These are phyloP conservation scores for Adela reaumurella DNA, from an alignment of 2,888 invertebrate genomes.

Conservation along the genomic window DNA sequence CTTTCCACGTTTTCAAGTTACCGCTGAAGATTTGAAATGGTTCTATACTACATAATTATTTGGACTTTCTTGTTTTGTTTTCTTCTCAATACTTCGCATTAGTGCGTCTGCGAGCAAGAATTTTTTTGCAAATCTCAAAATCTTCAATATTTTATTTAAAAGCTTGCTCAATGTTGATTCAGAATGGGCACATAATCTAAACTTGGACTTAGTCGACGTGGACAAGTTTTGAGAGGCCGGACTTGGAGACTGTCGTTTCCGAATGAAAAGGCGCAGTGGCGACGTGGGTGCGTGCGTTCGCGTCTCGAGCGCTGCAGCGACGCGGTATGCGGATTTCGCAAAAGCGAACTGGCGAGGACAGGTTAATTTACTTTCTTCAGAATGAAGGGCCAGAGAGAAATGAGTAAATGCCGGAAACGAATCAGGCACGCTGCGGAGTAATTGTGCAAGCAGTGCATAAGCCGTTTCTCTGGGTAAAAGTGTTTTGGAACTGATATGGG, in stretches of 20 bases:
- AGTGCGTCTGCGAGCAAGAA: too few relatives aligned
- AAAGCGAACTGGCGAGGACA: neutral
- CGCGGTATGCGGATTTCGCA: neutral
- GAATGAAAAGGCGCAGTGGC: neutral
- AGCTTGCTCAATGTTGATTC: neutral
- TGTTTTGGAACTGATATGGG: too few relatives aligned
- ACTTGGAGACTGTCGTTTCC: neutral
- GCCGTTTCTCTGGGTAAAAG: too few relatives aligned
- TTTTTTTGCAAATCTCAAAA: too few relatives aligned
- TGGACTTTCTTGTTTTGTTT: too few relatives aligned
- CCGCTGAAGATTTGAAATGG: too few relatives aligned
- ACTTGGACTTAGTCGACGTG: neutral
- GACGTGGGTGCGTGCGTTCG: neutral
- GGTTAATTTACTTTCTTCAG: neutral
- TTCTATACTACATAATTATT: too few relatives aligned
- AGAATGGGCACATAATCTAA: neutral
- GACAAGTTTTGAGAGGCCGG: neutral
- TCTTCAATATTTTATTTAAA: too few relatives aligned
- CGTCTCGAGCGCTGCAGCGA: neutral
- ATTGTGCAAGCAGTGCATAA: too few relatives aligned
- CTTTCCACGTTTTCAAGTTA: neutral
- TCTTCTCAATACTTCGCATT: too few relatives aligned
- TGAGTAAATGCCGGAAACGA: too few relatives aligned
- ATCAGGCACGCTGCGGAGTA: too few relatives aligned
- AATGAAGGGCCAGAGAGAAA: neutral